Percentiles rank a stretch among this genome's conserved stretches.
These are phyloP conservation scores for Cercopithecus diana DNA, from an alignment of 2,797 vertebrate genomes.

Conservation along the genomic window DNA sequence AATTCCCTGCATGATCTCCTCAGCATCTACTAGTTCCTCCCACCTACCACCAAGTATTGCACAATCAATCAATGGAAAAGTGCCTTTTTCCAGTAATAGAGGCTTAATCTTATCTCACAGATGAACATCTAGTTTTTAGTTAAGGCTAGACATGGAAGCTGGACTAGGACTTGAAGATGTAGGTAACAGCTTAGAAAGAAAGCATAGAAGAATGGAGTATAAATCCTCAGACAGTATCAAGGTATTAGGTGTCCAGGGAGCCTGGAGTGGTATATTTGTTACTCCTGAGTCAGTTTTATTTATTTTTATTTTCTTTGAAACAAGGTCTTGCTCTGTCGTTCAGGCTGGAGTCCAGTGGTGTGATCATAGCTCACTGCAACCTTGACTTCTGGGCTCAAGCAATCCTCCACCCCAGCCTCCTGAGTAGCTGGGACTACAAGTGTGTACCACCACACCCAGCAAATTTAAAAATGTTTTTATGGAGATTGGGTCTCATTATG, in stretches of 20 bases:
- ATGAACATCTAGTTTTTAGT: background rate
- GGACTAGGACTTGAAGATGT: background rate
- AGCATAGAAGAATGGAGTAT: background rate
- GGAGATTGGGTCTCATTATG: background rate
- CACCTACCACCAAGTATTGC: background rate
- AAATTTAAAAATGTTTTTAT: background rate
- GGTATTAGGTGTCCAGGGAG: background rate
- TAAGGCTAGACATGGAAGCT: background rate
- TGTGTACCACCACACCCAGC: background rate
- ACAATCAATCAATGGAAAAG: background rate
- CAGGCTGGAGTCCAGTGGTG: background rate
- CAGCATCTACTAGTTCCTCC: background rate
- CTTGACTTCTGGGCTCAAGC: background rate
- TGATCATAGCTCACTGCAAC: background rate
- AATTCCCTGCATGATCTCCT: fast-evolving
- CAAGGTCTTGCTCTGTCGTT: background rate
- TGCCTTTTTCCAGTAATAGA: background rate
- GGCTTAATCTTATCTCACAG: background rate
- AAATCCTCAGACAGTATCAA: background rate
- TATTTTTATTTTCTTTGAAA: background rate
- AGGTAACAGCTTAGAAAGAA: background rate
- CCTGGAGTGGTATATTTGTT: background rate
- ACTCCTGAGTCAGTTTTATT: background rate
- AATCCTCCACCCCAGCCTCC: background rate
- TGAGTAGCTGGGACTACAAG: background rate